Evolutionary conservation across 2,888 invertebrate species (phyloP).

Genomic region (Troilus luridus): DNA sequence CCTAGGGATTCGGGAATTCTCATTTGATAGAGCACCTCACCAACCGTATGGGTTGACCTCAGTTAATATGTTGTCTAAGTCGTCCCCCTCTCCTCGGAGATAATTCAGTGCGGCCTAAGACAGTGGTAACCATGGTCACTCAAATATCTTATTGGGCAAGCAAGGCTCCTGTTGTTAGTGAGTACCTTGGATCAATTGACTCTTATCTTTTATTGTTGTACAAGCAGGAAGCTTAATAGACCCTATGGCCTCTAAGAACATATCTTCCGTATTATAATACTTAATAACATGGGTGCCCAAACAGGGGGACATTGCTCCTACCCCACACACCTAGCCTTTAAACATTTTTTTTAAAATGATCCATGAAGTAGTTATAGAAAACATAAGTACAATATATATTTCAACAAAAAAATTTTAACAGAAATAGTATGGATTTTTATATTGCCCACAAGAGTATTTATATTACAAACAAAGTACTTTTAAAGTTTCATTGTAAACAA

Average conservation of each 20-base stretch:
- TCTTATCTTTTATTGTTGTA: not conserved
- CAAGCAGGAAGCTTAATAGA: constrained; percentile 39
- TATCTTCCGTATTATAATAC: not conserved
- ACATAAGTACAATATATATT: too few species aligned
- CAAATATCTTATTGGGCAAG: not conserved
- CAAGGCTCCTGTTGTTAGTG: constrained; percentile 28
- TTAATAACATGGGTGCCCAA: not conserved
- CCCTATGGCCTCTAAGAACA: not conserved
- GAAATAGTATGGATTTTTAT: too few species aligned
- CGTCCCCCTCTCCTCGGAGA: not conserved
- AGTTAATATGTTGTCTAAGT: constrained; percentile 54
- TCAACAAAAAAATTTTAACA: too few species aligned
- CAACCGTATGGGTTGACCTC: constrained; percentile 42
- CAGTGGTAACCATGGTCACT: constrained; percentile 37
- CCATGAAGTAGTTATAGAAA: too few species aligned
- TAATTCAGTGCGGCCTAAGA: constrained; percentile 30
- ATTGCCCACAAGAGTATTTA: too few species aligned
- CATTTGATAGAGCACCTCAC: constrained; percentile 42
- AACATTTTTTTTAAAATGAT: too few species aligned
- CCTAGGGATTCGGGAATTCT: constrained; percentile 40
- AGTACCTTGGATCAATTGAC: constrained; percentile 30
- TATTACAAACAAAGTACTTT: too few species aligned
- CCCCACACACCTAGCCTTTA: too few species aligned
- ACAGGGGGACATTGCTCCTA: too few species aligned
- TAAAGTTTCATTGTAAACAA: too few species aligned